A percentile compares a stretch with the other conserved stretches of the same genome.
phyloP scores from a whole-genome alignment of 2,888 invertebrate species.

The Pandemis corylana region DNA sequence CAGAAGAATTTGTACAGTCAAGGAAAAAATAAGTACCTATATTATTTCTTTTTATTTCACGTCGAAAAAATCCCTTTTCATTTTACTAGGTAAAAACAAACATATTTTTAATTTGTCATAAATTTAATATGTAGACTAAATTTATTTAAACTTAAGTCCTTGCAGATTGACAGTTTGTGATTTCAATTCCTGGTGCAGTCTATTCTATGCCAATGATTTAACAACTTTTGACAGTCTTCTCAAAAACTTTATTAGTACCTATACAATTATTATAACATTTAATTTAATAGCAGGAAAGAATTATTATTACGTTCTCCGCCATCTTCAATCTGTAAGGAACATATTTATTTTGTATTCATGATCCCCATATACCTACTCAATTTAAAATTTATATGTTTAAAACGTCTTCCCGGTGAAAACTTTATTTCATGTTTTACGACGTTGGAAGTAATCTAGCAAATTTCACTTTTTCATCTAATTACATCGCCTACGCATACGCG shows the following conservation, averaged over 20 bases:
- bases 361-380: neutral
- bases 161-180: too few relatives aligned
- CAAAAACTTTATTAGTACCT: too few relatives aligned
- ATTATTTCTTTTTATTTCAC: too few relatives aligned
- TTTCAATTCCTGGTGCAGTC: too few relatives aligned
- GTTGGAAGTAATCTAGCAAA: constrained; percentile 29
- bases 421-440: constrained; percentile 26
- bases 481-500: constrained; percentile 8
- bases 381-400: neutral
- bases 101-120: too few relatives aligned
- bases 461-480: constrained; percentile 39
- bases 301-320: neutral
- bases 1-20: neutral
- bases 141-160: too few relatives aligned
- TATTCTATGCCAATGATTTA: too few relatives aligned
- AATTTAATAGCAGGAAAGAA: neutral
- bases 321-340: neutral
- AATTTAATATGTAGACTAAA: too few relatives aligned
- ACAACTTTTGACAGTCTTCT: too few relatives aligned
- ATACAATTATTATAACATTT: neutral
- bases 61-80: too few relatives aligned
- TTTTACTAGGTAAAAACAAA: too few relatives aligned
- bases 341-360: neutral
- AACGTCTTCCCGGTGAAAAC: constrained; percentile 22
- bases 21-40: neutral